phyloP scores from a whole-genome alignment of 2,888 invertebrate genomes.

The Anoplius nigerrimus region DNA sequence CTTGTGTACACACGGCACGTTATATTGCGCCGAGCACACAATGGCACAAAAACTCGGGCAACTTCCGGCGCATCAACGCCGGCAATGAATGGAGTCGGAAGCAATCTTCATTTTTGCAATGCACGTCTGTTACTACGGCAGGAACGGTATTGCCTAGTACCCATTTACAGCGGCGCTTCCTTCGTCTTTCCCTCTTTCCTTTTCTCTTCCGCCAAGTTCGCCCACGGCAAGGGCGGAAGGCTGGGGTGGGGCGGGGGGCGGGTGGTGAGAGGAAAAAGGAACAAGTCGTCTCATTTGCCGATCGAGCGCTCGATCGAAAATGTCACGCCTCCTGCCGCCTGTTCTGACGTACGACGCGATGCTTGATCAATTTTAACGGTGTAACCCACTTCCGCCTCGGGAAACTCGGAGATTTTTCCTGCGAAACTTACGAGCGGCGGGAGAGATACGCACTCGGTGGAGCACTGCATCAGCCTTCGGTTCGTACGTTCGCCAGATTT shows the following conservation, averaged over 20 bases:
- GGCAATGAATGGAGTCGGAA: conserved; percentile 25
- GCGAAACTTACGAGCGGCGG: neutral
- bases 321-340: neutral
- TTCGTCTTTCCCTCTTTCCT: neutral
- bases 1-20: neutral
- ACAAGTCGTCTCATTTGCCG: conserved; percentile 2
- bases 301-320: conserved; percentile 9
- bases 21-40: neutral
- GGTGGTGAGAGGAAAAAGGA: no score
- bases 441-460: neutral
- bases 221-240: neutral
- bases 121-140: conserved; percentile 14
- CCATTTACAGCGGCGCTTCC: conserved; percentile 33
- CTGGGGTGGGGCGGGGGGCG: no score
- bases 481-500: conserved; percentile 46
- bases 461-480: conserved; percentile 29
- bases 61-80: conserved; percentile 24
- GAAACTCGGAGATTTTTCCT: neutral
- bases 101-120: conserved; percentile 28
- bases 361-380: no score
- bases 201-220: neutral
- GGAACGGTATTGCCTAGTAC: conserved; percentile 19
- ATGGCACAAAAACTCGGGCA: conserved; percentile 25
- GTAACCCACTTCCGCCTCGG: neutral
- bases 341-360: no score